These are phyloP conservation scores for Megastigmus dorsalis DNA, from an alignment of 2,888 invertebrate species.

Conservation along the genomic window DNA sequence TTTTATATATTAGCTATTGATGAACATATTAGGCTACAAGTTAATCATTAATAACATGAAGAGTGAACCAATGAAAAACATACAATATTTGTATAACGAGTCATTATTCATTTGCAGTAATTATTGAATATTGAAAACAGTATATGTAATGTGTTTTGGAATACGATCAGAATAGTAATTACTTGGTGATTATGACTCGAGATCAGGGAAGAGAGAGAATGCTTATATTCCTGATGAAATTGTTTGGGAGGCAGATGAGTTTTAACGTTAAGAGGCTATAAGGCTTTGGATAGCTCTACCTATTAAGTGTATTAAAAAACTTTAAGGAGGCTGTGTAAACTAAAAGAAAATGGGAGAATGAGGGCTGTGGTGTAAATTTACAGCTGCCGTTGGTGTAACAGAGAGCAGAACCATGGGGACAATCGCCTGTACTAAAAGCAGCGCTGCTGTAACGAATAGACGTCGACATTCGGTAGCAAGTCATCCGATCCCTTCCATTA, in stretches of 20 bases:
- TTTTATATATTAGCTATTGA: too few species aligned
- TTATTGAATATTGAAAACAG: conserved; percentile 15
- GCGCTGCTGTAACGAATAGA: conserved; percentile 69
- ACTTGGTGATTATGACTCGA: conserved; percentile 5
- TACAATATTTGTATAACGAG: conserved; percentile 4
- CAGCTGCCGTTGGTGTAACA: conserved; percentile 69
- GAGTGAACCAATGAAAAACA: too few species aligned
- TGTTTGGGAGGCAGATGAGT: conserved; percentile 27
- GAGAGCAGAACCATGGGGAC: conserved; percentile 68
- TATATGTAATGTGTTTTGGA: conserved; percentile 32
- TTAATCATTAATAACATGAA: too few species aligned
- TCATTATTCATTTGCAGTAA: conserved; percentile 22
- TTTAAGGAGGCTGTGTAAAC: neutral
- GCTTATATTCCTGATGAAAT: conserved; percentile 24
- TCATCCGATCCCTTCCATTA: conserved; percentile 70
- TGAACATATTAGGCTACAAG: too few species aligned
- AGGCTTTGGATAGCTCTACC: neutral
- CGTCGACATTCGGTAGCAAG: conserved; percentile 74
- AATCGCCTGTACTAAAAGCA: conserved; percentile 68
- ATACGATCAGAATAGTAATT: conserved; percentile 29
- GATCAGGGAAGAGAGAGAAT: conserved; percentile 13
- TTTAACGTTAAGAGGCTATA: neutral
- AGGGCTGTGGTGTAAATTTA: conserved; percentile 65
- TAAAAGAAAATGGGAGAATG: conserved; percentile 38
- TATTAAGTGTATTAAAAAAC: neutral